Conservation (phyloP, 1,140 invertebrate genomes). For the Bombus turneri region DNA sequence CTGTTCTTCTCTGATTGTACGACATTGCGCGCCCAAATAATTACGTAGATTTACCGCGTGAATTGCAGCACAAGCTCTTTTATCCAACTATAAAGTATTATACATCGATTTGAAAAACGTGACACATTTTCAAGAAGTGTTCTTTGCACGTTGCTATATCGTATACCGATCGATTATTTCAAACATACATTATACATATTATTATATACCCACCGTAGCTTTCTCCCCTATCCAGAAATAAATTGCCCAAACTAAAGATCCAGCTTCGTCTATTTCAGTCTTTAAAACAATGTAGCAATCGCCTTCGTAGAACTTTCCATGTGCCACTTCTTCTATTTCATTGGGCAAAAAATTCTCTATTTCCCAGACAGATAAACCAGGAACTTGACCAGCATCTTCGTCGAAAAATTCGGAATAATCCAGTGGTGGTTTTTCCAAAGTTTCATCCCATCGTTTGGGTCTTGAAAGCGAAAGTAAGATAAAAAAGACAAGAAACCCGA, state of each 20-base stretch:
- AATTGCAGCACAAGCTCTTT: constrained; percentile 98
- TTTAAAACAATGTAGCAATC: constrained; percentile 99
- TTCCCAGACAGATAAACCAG: constrained; percentile 96
- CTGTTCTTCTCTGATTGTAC: constrained; percentile 99
- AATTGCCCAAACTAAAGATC: constrained; percentile 95
- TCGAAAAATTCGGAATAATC: constrained; percentile 99
- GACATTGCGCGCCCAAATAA: constrained; percentile 95
- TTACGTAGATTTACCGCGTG: constrained; percentile 99
- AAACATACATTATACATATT: neutral
- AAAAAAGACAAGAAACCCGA: neutral
- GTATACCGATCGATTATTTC: neutral
- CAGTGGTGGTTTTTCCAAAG: constrained; percentile 96
- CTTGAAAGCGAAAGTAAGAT: constrained; percentile 78
- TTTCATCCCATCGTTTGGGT: constrained; percentile 96
- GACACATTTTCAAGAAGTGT: neutral
- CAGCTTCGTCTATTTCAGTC: constrained; percentile 93
- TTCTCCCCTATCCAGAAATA: constrained; percentile 99
- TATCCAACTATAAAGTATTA: constrained; percentile 89
- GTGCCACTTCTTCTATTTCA: constrained; percentile 93
- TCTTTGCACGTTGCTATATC: neutral
- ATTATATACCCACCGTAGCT: constrained; percentile 87
- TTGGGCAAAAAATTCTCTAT: constrained; percentile 99
- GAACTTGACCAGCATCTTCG: constrained; percentile 96
- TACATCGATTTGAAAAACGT: too few species aligned
- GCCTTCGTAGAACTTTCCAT: constrained; percentile 99